Conservation (phyloP, 2,797 vertebrate species). For the Mergus octosetaceus region DNA sequence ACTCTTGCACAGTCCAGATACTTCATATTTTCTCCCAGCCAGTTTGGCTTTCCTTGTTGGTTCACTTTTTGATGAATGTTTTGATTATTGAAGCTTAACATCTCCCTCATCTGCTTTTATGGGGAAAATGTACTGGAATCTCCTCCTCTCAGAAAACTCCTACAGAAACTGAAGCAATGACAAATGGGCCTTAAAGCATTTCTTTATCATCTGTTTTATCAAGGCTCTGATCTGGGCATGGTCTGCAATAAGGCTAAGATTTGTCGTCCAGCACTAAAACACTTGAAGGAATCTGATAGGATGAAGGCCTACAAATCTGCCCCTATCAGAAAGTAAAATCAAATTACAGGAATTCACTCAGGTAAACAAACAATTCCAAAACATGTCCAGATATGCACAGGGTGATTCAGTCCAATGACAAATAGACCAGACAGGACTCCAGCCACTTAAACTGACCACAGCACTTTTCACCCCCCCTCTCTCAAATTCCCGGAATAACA, state of each 20-base stretch:
- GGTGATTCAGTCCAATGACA: constrained; percentile 15
- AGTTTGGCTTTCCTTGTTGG: not conserved
- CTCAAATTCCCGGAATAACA: not conserved
- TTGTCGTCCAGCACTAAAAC: not conserved
- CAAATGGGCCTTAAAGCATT: not conserved
- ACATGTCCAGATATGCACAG: not conserved
- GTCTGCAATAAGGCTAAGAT: not conserved
- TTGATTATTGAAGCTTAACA: not conserved
- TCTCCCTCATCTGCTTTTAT: constrained; percentile 18
- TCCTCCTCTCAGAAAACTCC: not conserved
- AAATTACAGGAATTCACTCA: constrained; percentile 52
- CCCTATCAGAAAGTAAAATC: constrained; percentile 44
- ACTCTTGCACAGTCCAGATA: not conserved
- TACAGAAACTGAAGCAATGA: not conserved
- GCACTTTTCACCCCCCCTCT: not conserved
- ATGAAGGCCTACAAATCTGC: not conserved
- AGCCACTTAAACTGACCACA: constrained; percentile 54
- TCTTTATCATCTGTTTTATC: constrained; percentile 14
- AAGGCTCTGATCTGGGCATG: not conserved
- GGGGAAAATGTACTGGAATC: not conserved
- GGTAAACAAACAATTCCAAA: constrained; percentile 48
- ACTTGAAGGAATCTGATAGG: not conserved
- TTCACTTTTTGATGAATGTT: not conserved
- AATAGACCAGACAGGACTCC: not conserved
- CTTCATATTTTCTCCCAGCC: not conserved